A percentile compares a stretch with the other conserved stretches of the same genome.
Evolutionary conservation across 2,888 invertebrate species (phyloP).

Genomic region (Polydrusus tereticollis): DNA sequence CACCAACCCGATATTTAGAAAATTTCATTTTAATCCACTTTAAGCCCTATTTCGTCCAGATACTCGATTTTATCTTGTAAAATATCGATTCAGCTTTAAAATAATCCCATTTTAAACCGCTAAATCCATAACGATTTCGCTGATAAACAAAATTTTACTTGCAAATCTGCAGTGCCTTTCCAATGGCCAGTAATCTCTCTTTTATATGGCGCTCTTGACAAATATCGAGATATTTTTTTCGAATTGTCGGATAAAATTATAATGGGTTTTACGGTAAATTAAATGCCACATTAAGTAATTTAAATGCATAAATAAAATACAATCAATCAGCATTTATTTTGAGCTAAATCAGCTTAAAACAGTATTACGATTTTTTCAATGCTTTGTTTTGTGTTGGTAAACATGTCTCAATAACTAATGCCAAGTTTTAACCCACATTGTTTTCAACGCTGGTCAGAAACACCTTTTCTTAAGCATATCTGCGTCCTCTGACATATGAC

Average conservation of each 20-base stretch:
- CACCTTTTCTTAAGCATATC: no score
- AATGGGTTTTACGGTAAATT: neutral
- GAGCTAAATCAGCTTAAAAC: no score
- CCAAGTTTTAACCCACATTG: no score
- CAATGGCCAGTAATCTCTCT: conserved; percentile 8
- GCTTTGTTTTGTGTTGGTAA: no score
- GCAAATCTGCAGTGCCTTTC: conserved; percentile 17
- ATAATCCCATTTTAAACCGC: conserved; percentile 24
- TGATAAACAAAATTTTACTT: conserved; percentile 36
- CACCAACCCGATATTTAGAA: no score
- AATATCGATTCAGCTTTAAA: conserved; percentile 13
- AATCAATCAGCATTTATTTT: no score
- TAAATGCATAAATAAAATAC: no score
- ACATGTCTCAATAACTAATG: no score
- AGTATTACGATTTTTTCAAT: no score
- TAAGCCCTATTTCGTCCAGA: neutral
- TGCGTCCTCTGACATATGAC: no score
- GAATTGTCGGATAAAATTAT: neutral
- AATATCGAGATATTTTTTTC: conserved; percentile 1
- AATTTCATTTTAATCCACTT: neutral
- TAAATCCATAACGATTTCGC: conserved; percentile 32
- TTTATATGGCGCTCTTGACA: conserved; percentile 1
- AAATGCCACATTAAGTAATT: no score
- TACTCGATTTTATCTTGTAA: neutral
- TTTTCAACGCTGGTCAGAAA: no score